Base-by-base conservation (phyloP, 2,797 vertebrate genomes). In the Ispidina lecontei region DNA sequence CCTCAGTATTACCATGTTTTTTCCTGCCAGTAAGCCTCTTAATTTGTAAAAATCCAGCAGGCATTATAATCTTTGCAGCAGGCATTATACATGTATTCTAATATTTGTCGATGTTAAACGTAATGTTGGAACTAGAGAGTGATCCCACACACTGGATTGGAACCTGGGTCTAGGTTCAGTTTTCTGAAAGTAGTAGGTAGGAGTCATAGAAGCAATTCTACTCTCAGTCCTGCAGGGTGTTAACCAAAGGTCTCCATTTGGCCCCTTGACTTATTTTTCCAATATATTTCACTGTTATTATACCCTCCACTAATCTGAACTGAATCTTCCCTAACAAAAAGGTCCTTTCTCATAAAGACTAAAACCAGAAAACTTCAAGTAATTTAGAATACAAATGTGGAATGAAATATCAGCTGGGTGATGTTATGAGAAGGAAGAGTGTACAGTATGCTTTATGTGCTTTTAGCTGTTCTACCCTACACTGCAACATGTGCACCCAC, bases 381-480 rank as follows among this genome's bases (percentile, higher is more conserved):
- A 26, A 73, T 71, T 89, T 59, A 83, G 80, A 82, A 90, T 71
- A 55, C 82, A 96, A 95, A 89, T 77, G 91, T 71, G 69, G 84
- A 91, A 71, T 78, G 80, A 65, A 80, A 70, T 14, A 90, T 58
- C 69, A 35, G 85, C 52, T 85, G 84, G 91, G 95, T 93, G 91
- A 85, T 93, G 93, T 62, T 78, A 46, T 5, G 75, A 70, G 84
- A 90, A 86, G 80, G 51, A 54, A 90, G 89, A 60, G 89, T 23
- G 23, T 91, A 71, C 91, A 23, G 33, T 81, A 86, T 71, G 84
- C 88, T 95, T 95, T 94, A 96, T 87, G 92, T 97, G 94, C 81
- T 64, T 67, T 84, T 93, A 31, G 87, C 93, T 85, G 83, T 74
- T 91, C 91, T 62, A 93, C 87, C 87, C 90, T 92, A 69, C 95